A percentile compares a stretch with the other conserved stretches of the same genome.
These are phyloP conservation scores for Botia kubotai DNA, from an alignment of 2,797 vertebrate genomes.

Conservation along the genomic window DNA sequence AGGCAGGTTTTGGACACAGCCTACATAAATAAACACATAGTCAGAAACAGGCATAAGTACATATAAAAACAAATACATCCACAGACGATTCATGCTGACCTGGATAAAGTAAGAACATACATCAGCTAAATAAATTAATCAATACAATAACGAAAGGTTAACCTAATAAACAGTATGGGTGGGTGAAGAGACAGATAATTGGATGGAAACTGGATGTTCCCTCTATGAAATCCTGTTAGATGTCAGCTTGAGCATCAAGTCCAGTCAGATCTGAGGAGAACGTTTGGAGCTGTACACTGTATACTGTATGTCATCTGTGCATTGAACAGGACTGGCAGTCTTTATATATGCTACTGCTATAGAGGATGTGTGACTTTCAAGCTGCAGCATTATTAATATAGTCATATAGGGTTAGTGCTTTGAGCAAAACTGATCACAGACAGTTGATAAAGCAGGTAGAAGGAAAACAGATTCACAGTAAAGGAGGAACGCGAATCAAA, in stretches of 20 bases:
- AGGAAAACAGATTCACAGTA: no score
- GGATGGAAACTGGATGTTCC: conserved; percentile 32
- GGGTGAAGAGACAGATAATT: background rate
- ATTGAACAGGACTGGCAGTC: no score
- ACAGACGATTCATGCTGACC: background rate
- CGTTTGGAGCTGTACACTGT: background rate
- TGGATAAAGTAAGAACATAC: conserved; percentile 1
- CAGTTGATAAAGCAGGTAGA: no score
- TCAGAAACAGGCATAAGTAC: background rate
- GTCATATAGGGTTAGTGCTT: no score
- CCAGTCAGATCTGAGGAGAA: background rate
- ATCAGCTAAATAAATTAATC: conserved; percentile 4
- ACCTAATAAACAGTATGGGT: conserved; percentile 38
- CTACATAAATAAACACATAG: background rate
- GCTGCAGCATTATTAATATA: no score
- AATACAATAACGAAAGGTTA: conserved; percentile 38
- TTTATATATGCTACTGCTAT: no score
- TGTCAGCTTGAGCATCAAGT: background rate
- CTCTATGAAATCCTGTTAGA: background rate
- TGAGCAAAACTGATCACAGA: no score
- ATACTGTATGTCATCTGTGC: no score
- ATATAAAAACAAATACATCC: background rate
- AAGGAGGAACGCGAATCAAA: no score
- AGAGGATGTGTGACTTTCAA: no score
- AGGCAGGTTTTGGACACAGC: no score